Base-by-base conservation (phyloP, 2,113 vertebrate genomes). In the Indicator maculatus region DNA sequence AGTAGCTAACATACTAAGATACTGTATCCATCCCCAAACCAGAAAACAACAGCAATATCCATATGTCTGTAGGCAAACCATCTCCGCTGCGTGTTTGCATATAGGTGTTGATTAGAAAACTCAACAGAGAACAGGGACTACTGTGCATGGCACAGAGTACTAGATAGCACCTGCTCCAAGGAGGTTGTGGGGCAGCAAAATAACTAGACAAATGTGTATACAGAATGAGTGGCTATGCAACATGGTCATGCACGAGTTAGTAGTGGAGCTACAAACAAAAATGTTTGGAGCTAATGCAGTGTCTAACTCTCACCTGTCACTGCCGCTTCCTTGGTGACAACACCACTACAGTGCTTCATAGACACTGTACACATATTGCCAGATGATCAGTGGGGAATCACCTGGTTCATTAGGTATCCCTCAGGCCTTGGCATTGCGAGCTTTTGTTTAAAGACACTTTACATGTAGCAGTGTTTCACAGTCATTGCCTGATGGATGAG, bases 181-280 rank as follows among this genome's bases (percentile, higher is more conserved):
- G n/a, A 79, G 11, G 6, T 67, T 61, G 19, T 58, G 33, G 44
- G 18, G 28, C 45, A 31, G 39, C 9, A 89, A 50, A 20, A 39
- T 5, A 23, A 20, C 12, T 41, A 82, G 58, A 27, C 28, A 74
- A 79, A 58, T 3, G 3, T 12, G 4, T 31, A 12, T n/a, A 26
- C 11, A 36, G 45, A 60, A 47, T 0, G 1, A 74, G 31, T 5
- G 2, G n/a, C 65, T 66, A 13, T 17, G 16, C 1, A 0, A 33
- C 30, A 33, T 50, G 38, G 38, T 56, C 50, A 31, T 31, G 72
- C 3, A 65, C 3, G 56, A 30, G 6, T 78, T 64, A 78, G 56
- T 17, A 73, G n/a, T 13, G 13, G 38, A 70, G 28, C 15, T 47
- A 71, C 36, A 81, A 85, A 45, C 30, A 76, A 78, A 44, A 59